phyloP scores from a whole-genome alignment of 2,797 vertebrate genomes.

The Acropternis orthonyx region DNA sequence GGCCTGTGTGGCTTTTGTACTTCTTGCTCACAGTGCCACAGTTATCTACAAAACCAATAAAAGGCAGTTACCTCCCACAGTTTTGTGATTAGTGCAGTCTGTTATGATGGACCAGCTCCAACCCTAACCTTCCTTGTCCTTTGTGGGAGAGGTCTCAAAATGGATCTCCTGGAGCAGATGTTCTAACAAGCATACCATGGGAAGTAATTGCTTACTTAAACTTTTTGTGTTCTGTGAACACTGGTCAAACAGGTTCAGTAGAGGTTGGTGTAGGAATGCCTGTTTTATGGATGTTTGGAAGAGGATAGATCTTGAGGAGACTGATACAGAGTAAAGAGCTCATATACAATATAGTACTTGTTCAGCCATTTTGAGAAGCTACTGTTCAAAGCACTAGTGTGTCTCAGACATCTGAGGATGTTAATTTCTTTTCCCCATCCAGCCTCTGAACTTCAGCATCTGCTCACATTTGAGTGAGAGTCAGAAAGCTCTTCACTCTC shows the following conservation, averaged over 20 bases:
- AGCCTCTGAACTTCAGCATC: neutral
- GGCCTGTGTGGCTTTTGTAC: neutral
- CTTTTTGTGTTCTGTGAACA: neutral
- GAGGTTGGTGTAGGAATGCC: neutral
- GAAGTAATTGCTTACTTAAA: neutral
- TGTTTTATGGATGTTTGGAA: fast-evolving
- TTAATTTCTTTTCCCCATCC: neutral
- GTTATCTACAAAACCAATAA: neutral
- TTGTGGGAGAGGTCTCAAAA: neutral
- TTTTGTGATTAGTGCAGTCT: neutral
- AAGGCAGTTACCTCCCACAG: neutral
- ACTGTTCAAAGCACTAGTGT: neutral
- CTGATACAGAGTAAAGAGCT: neutral
- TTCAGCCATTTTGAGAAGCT: neutral
- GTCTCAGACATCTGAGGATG: neutral
- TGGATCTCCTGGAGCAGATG: neutral
- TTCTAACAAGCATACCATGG: neutral
- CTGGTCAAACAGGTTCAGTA: neutral
- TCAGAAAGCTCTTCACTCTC: neutral
- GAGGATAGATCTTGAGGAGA: neutral
- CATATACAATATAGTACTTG: neutral
- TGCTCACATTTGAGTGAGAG: neutral
- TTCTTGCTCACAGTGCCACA: neutral
- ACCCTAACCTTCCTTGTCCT: neutral
- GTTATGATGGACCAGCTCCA: neutral